Conservation (phyloP, 2,797 vertebrate species). For the Melanotaenia pygmaea region DNA sequence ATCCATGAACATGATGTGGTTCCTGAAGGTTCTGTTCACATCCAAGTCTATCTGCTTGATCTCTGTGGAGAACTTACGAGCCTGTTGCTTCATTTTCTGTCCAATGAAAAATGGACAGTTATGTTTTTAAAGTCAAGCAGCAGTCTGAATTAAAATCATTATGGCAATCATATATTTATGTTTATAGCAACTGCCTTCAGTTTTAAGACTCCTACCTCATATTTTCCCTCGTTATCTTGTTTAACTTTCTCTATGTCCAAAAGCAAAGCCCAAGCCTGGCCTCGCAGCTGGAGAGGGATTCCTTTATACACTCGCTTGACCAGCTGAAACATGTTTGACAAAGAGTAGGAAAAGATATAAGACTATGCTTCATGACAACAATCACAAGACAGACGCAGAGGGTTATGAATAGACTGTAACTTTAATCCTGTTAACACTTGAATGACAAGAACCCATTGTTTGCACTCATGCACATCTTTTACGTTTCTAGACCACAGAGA, state of each 20-base stretch:
- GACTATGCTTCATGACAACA: slow-evolving; percentile 6
- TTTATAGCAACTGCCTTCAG: neutral
- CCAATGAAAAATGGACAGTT: neutral
- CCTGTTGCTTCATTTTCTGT: slow-evolving; percentile 93
- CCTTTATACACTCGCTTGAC: slow-evolving; percentile 89
- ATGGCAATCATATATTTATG: neutral
- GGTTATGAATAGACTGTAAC: neutral
- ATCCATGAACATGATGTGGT: slow-evolving; percentile 96
- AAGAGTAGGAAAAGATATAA: slow-evolving; percentile 5
- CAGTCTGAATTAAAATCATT: neutral
- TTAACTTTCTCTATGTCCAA: slow-evolving; percentile 88
- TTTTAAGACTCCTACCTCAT: slow-evolving; percentile 80
- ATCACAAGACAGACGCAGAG: slow-evolving; percentile 2
- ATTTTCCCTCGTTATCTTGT: slow-evolving; percentile 85
- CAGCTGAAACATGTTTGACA: slow-evolving; percentile 77
- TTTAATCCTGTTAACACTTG: neutral
- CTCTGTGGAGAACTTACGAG: slow-evolving; percentile 87
- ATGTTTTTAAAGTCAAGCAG: neutral
- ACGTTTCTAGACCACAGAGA: slow-evolving; percentile 27
- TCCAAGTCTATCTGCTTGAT: slow-evolving; percentile 96
- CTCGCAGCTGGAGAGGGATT: slow-evolving; percentile 88
- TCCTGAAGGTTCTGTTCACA: slow-evolving; percentile 93
- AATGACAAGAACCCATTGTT: slow-evolving; percentile 31
- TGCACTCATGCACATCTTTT: slow-evolving; percentile 12
- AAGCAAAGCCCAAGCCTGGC: slow-evolving; percentile 88